Evolutionary conservation across 2,888 invertebrate genomes (phyloP), one percentile per base, ranked within the genome.

Genomic region (Synergus itoensis): DNA sequence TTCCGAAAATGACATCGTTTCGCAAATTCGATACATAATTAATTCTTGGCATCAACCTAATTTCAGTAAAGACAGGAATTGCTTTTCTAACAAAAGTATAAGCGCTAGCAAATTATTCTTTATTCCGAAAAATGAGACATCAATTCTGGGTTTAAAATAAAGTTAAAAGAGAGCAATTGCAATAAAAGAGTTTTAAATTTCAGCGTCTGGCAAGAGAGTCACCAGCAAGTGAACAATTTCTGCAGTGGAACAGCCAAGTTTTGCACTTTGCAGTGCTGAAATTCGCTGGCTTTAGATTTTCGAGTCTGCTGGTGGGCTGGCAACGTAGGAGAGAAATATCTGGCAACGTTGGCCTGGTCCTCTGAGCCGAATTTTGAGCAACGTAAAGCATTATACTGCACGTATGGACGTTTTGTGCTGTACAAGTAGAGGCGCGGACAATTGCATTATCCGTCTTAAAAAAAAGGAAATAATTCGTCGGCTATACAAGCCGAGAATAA

Each of bases 271-370:
- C 40, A 36, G 41, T 64, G 36, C 40, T 64, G 64, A 64, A 64
- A 40, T 45, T 53, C 53, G n/a, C 4, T 11, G 18, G 65, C 41
- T 63, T 76, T 62, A 21, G 41, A 76, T 63, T 76, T 76, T 14
- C 53, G 9, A 77, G 21, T 76, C 12, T 36, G 53, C 12, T 36
- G 53, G 53, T 16, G n/a, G 8, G 16, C 53, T 53, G 64, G 28
- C 43, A 63, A 76, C 21, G 43, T 36, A 63, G 48, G 28, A 63
- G 21, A 75, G 65, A 77, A 64, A 64, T 64, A 64, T 64, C 64
- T 64, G 64, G 64, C 64, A 65, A 65, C 65, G 65, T 65, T 53
- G 65, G n/a, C 41, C 65, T 65, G 65, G 65, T 65, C 65, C 65
- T n/a, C 65, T n/a, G 12, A 40, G 65, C 65, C 65, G 65, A 65